Evolutionary conservation across 2,888 invertebrate genomes (phyloP).

Genomic region (Hypena proboscidalis): DNA sequence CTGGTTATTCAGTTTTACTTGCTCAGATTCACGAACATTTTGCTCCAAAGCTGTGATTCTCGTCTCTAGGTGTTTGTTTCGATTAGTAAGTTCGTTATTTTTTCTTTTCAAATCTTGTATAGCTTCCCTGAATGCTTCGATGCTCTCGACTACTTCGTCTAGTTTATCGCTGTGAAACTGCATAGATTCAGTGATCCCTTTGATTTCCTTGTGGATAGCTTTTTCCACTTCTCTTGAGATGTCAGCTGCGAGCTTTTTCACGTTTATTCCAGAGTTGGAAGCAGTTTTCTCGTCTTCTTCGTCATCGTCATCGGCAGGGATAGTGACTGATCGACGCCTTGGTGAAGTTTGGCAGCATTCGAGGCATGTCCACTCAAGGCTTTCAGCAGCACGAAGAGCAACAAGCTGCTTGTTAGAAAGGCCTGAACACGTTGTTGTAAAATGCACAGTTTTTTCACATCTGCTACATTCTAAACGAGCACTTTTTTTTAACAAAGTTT

Average conservation of each 20-base stretch:
- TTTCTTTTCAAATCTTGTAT: background rate
- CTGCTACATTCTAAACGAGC: background rate
- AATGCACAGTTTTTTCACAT: constrained; percentile 2
- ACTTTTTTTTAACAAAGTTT: background rate
- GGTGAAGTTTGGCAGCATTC: constrained; percentile 19
- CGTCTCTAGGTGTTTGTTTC: constrained; percentile 4
- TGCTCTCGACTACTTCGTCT: constrained; percentile 3
- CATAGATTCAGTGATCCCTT: background rate
- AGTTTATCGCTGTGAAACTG: constrained; percentile 10
- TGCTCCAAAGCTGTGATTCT: constrained; percentile 1
- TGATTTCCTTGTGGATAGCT: background rate
- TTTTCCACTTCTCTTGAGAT: background rate
- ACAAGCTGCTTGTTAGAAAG: constrained; percentile 23
- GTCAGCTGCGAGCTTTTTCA: background rate
- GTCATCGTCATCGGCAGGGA: constrained; percentile 15
- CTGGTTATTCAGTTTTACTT: background rate
- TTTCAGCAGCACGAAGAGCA: constrained; percentile 18
- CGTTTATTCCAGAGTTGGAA: too few species aligned
- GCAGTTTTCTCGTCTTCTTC: constrained; percentile 3
- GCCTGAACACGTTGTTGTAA: constrained; percentile 17
- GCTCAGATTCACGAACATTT: background rate
- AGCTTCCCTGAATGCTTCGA: constrained; percentile 1
- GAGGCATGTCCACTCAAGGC: constrained; percentile 27
- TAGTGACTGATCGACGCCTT: constrained; percentile 9
- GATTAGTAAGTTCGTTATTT: constrained; percentile 3